Evolutionary conservation across 2,113 vertebrate species (phyloP).

Genomic region (Prolemur simus): DNA sequence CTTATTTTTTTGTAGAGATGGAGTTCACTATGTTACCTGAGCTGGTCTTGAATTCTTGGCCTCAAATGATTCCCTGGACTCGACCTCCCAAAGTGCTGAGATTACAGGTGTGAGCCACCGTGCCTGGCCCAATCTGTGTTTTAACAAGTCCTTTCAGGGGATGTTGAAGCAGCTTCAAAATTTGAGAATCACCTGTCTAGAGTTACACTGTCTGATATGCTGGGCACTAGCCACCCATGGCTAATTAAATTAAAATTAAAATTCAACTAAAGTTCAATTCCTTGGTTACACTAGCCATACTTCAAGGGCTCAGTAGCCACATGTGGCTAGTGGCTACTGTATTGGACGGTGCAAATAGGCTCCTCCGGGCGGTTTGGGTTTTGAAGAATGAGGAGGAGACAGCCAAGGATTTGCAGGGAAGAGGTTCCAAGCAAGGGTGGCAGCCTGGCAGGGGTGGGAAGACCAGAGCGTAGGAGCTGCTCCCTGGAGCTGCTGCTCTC

Average conservation of each 20-base stretch:
- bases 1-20: too few relatives aligned
- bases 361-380: background rate
- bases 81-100: too few relatives aligned
- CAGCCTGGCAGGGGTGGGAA: background rate
- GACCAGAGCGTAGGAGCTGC: rapidly evolving
- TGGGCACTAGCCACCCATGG: background rate
- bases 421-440: background rate
- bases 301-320: background rate
- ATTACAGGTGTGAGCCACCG: too few relatives aligned
- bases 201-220: background rate
- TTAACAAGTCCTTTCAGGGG: background rate
- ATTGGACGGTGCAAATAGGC: too few relatives aligned
- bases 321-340: background rate
- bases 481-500: background rate
- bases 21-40: too few relatives aligned
- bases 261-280: background rate
- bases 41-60: too few relatives aligned
- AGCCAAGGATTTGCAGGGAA: background rate
- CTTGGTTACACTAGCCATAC: background rate
- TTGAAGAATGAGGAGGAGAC: background rate
- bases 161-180: background rate
- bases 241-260: background rate
- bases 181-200: background rate
- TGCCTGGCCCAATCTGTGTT: background rate
- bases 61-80: too few relatives aligned